phyloP scores from a whole-genome alignment of 2,797 vertebrate genomes.

The Amblyraja radiata region DNA sequence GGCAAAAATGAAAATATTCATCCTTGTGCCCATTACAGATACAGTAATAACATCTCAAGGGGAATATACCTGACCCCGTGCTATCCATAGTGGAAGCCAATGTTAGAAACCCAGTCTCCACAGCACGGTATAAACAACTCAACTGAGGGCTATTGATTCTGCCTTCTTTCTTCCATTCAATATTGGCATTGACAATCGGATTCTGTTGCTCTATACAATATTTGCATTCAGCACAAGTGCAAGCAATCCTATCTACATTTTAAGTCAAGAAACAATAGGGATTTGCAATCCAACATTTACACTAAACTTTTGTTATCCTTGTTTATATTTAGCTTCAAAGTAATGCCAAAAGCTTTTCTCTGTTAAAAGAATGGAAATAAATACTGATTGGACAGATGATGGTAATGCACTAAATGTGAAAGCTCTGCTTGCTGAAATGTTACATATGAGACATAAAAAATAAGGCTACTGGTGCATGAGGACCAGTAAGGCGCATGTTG shows the following conservation, averaged over 20 bases:
- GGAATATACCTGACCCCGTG: constrained; percentile 10
- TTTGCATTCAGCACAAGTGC: neutral
- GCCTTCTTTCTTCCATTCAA: neutral
- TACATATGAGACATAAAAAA: neutral
- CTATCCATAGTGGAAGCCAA: constrained; percentile 25
- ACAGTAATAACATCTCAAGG: constrained; percentile 28
- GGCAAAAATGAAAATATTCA: constrained; percentile 28
- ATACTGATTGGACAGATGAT: neutral
- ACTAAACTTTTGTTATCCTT: neutral
- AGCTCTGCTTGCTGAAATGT: neutral
- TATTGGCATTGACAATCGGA: neutral
- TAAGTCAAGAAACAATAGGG: neutral
- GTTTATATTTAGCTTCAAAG: neutral
- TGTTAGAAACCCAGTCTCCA: neutral
- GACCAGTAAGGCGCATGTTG: neutral
- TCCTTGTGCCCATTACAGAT: constrained; percentile 19
- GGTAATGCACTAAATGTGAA: neutral
- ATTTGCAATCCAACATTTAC: neutral
- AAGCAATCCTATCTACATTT: neutral
- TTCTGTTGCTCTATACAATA: neutral
- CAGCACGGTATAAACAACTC: constrained; percentile 8
- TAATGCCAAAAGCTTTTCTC: neutral
- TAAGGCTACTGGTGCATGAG: neutral
- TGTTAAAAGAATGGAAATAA: neutral
- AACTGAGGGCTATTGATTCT: constrained; percentile 1